These are phyloP conservation scores for Spongilla lacustris DNA, from an alignment of 37 sponge, comb jelly and placozoan species.

Conservation along the genomic window DNA sequence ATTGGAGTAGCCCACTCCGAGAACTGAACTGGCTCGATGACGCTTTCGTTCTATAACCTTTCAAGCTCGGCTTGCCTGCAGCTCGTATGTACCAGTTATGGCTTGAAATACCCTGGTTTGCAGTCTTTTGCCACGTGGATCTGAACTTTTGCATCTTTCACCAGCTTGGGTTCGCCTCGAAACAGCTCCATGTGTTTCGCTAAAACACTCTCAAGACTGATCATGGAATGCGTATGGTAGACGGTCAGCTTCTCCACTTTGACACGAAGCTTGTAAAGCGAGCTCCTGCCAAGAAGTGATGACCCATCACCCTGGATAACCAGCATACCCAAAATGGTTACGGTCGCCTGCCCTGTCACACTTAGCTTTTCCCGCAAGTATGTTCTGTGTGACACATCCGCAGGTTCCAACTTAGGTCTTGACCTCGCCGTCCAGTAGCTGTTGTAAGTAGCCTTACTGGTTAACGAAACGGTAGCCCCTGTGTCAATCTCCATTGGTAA, in stretches of 20 bases:
- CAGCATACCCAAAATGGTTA: background rate
- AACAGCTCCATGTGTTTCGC: slow-evolving; percentile 8
- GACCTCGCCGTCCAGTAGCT: no score
- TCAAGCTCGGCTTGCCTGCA: background rate
- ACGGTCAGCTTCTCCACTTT: background rate
- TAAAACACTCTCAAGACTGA: no score
- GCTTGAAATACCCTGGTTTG: slow-evolving; percentile 4
- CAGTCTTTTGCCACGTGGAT: slow-evolving; percentile 3
- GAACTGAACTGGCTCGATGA: slow-evolving; percentile 29
- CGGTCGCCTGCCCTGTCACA: no score
- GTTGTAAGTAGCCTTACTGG: no score
- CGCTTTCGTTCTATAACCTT: slow-evolving; percentile 2
- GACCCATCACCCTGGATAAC: background rate
- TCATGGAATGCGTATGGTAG: no score
- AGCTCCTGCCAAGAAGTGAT: background rate
- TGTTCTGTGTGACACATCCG: no score
- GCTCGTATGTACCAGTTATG: background rate
- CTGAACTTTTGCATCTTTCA: slow-evolving; percentile 11
- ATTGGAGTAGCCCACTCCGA: slow-evolving; percentile 52
- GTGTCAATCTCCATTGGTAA: no score
- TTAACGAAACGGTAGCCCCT: no score
- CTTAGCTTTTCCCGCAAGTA: no score
- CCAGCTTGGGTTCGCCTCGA: background rate
- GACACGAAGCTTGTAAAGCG: background rate
- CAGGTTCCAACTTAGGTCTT: no score